Percentiles rank a stretch among this genome's conserved stretches.
phyloP scores from a whole-genome alignment of 2,113 vertebrate species.

The Myrmophylax atrothorax region DNA sequence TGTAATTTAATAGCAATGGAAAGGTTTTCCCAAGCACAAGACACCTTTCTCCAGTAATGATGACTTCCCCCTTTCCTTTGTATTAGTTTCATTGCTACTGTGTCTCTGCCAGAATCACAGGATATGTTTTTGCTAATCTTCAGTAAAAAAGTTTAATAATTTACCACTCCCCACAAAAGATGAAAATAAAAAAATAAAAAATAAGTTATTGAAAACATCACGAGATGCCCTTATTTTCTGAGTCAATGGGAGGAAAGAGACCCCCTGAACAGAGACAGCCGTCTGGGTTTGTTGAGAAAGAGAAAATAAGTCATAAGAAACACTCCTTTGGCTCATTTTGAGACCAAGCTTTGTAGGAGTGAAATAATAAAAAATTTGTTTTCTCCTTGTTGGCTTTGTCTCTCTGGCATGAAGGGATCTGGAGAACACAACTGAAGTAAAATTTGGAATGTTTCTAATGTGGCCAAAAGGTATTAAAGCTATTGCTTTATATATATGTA shows the following conservation, averaged over 20 bases:
- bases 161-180: fast-evolving
- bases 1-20: background rate
- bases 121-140: background rate
- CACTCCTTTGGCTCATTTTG: background rate
- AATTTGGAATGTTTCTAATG: background rate
- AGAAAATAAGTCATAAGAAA: background rate
- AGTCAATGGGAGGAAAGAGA: background rate
- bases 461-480: background rate
- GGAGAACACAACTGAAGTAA: background rate
- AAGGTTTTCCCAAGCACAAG: background rate
- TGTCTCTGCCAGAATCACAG: background rate
- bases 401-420: background rate
- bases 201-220: background rate
- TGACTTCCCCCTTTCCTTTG: background rate
- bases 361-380: background rate
- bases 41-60: background rate
- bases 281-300: background rate
- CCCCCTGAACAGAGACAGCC: background rate
- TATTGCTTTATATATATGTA: background rate
- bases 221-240: background rate
- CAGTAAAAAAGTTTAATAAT: background rate
- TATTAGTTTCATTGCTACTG: background rate
- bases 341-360: background rate
- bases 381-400: background rate
- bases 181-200: fast-evolving